Conservation (phyloP, 1,140 invertebrate species). For the Macrobrachium rosenbergii region DNA sequence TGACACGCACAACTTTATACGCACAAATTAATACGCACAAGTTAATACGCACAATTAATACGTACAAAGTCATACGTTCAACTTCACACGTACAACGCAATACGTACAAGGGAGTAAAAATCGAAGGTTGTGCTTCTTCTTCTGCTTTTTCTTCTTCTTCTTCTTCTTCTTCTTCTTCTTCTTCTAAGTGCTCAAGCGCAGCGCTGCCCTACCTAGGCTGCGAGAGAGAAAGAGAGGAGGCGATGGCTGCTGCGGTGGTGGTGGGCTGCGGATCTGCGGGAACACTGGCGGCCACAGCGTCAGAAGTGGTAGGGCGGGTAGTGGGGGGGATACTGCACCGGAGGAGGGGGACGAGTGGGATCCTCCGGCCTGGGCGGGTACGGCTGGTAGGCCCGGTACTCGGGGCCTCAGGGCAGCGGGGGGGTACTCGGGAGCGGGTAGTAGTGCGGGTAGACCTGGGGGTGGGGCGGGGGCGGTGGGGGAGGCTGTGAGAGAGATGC, state of each 20-base stretch:
- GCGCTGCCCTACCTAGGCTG: slow-evolving; percentile 28
- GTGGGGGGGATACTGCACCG: slow-evolving; percentile 64
- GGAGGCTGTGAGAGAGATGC: slow-evolving; percentile 60
- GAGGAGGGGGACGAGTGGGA: slow-evolving; percentile 59
- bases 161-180: not conserved
- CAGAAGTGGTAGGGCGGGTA: slow-evolving; percentile 67
- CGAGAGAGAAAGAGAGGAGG: too few species aligned
- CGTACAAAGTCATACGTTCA: too few species aligned
- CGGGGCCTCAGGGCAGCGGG: slow-evolving; percentile 62
- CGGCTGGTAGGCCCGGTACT: slow-evolving; percentile 64
- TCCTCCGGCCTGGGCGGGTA: slow-evolving; percentile 59
- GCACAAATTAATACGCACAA: too few species aligned
- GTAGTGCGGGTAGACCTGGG: slow-evolving; percentile 66
- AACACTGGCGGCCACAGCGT: slow-evolving; percentile 67
- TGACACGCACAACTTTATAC: too few species aligned
- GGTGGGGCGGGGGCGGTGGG: slow-evolving; percentile 39
- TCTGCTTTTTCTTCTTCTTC: slow-evolving; percentile 7
- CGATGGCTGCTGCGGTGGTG: too few species aligned
- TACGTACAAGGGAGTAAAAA: too few species aligned
- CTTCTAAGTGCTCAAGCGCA: slow-evolving; percentile 37
- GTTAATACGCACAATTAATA: too few species aligned
- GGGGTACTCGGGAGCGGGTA: slow-evolving; percentile 66
- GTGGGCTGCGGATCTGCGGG: slow-evolving; percentile 60
- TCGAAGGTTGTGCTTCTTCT: too few species aligned
- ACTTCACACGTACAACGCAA: too few species aligned